A percentile compares a stretch with the other conserved stretches of the same genome.
phyloP scores from a whole-genome alignment of 2,113 vertebrate genomes.

The Syngnathus typhle region DNA sequence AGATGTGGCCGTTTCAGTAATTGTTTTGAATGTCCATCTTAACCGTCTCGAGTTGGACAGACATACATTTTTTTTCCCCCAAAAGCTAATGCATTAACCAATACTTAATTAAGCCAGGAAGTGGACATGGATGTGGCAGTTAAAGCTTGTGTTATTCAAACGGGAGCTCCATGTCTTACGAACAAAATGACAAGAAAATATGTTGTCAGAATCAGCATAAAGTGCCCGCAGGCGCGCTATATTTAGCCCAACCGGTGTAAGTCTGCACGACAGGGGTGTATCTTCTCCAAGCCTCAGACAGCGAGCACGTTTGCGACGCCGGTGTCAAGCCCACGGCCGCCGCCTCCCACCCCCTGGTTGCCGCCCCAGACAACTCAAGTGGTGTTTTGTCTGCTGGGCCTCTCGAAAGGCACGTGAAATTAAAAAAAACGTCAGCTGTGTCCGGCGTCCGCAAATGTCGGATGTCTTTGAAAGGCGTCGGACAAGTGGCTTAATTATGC shows the following conservation, averaged over 20 bases:
- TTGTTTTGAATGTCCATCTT: too few species aligned
- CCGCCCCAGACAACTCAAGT: slow-evolving; percentile 75
- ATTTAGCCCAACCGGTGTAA: slow-evolving; percentile 42
- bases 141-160: not conserved
- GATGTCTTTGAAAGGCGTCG: slow-evolving; percentile 74
- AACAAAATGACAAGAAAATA: not conserved
- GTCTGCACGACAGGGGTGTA: slow-evolving; percentile 43
- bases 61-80: too few species aligned
- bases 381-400: slow-evolving; percentile 86
- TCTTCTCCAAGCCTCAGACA: slow-evolving; percentile 52
- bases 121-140: not conserved
- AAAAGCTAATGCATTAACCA: too few species aligned
- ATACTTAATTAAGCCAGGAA: not conserved
- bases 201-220: slow-evolving; percentile 1
- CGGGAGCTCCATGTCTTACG: not conserved
- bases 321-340: slow-evolving; percentile 16
- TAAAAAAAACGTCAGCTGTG: slow-evolving; percentile 72
- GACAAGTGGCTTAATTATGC: slow-evolving; percentile 74
- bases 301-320: slow-evolving; percentile 59
- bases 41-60: too few species aligned
- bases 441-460: slow-evolving; percentile 84
- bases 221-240: slow-evolving; percentile 28
- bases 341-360: slow-evolving; percentile 34
- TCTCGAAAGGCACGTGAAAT: slow-evolving; percentile 66
- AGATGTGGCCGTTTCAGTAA: too few species aligned